phyloP scores from a whole-genome alignment of 2,113 vertebrate species.

The Macquaria ambigua region DNA sequence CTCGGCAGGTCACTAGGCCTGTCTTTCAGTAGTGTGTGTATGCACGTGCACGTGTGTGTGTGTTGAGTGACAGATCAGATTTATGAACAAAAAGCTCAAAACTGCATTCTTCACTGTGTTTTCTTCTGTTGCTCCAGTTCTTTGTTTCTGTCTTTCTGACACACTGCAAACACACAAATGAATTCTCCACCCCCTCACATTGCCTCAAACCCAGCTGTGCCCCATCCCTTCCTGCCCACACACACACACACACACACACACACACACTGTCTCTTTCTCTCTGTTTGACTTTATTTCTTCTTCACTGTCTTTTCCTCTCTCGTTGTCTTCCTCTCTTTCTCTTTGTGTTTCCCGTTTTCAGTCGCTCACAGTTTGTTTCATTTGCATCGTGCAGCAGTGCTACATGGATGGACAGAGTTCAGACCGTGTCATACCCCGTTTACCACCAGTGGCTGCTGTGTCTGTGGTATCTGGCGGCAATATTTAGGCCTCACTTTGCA shows the following conservation, averaged over 20 bases:
- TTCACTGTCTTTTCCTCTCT: slow-evolving; percentile 21
- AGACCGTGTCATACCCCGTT: neutral
- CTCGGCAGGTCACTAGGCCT: slow-evolving; percentile 78
- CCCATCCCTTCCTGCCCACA: slow-evolving; percentile 63
- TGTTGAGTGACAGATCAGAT: slow-evolving; percentile 54
- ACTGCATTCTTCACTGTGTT: slow-evolving; percentile 19
- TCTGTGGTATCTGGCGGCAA: neutral
- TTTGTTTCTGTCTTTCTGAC: slow-evolving; percentile 54
- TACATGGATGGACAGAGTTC: slow-evolving; percentile 9
- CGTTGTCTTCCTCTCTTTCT: neutral
- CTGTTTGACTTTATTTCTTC: slow-evolving; percentile 19
- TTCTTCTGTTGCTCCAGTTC: slow-evolving; percentile 54
- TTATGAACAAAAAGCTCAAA: slow-evolving; percentile 58
- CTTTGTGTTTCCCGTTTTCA: slow-evolving; percentile 5
- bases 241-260: slow-evolving; percentile 33
- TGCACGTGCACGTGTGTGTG: no score
- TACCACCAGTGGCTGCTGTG: neutral
- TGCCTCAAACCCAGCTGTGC: slow-evolving; percentile 78
- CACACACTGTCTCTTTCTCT: slow-evolving; percentile 16
- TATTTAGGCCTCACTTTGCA: neutral
- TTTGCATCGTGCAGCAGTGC: slow-evolving; percentile 18
- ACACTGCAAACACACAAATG: slow-evolving; percentile 64
- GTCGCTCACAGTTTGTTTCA: neutral
- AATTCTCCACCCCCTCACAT: slow-evolving; percentile 74
- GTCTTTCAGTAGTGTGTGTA: slow-evolving; percentile 58